Percentiles rank a stretch among this genome's conserved stretches.
Conservation (phyloP, 1,140 invertebrate genomes). For the Stegodyphus dumicola region DNA sequence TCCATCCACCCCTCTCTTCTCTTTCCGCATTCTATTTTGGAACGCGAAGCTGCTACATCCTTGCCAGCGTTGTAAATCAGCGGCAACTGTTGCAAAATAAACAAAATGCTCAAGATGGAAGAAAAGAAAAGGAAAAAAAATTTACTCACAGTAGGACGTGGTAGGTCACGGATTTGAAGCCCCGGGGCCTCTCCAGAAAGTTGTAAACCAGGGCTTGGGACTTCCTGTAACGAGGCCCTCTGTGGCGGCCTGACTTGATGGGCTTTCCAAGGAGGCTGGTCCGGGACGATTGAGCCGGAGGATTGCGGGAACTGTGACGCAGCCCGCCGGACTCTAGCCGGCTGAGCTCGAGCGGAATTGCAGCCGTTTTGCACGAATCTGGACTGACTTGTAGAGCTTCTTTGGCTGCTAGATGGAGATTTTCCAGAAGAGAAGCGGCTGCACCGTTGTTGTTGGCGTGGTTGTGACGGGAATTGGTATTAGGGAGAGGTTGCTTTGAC, state of each 20-base stretch:
- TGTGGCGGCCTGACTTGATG: slow-evolving; percentile 81
- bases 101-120: background rate
- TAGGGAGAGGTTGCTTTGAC: background rate
- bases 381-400: slow-evolving; percentile 28
- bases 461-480: background rate
- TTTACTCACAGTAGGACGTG: slow-evolving; percentile 91
- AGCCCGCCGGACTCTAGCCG: slow-evolving; percentile 45
- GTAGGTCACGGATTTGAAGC: slow-evolving; percentile 85
- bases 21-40: no score
- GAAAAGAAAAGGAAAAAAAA: background rate
- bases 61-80: no score
- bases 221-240: slow-evolving; percentile 86
- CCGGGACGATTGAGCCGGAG: slow-evolving; percentile 69
- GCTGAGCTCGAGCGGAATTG: slow-evolving; percentile 56
- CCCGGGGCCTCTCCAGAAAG: slow-evolving; percentile 91
- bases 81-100: no score
- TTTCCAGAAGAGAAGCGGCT: background rate
- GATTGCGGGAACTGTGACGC: slow-evolving; percentile 34
- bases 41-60: no score
- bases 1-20: no score
- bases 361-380: slow-evolving; percentile 42
- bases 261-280: slow-evolving; percentile 92
- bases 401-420: slow-evolving; percentile 27
- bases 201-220: slow-evolving; percentile 92
- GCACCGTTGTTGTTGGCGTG: slow-evolving; percentile 11